Evolutionary conservation across 2,797 vertebrate genomes (phyloP).

Genomic region (Spinus pinus): DNA sequence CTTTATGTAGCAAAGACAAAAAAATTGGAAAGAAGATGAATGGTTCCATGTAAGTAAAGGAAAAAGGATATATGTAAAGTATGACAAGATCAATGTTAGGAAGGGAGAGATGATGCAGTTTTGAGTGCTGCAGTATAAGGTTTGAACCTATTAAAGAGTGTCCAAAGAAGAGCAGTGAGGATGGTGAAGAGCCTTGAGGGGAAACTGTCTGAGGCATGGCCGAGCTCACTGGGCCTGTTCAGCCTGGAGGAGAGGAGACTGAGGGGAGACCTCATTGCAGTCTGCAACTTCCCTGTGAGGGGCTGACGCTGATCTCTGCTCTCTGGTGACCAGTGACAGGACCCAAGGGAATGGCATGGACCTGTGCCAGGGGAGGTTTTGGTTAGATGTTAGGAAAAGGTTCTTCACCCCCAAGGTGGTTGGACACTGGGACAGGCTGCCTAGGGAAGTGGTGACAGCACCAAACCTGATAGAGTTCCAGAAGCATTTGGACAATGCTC

Average conservation of each 20-base stretch:
- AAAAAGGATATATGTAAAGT: background rate
- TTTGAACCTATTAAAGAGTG: background rate
- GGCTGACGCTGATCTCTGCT: background rate
- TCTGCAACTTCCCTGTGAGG: background rate
- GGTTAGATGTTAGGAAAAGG: background rate
- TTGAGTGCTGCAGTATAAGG: background rate
- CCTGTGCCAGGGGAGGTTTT: background rate
- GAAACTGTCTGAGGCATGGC: background rate
- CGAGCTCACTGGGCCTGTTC: background rate
- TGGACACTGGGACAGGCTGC: background rate
- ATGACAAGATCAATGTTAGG: background rate
- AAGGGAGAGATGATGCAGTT: background rate
- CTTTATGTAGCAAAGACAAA: background rate
- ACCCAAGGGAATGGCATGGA: background rate
- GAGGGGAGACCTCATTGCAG: background rate
- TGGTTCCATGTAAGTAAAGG: background rate
- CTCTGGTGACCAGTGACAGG: background rate
- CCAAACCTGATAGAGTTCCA: background rate
- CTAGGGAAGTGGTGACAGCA: background rate
- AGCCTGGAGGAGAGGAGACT: background rate
- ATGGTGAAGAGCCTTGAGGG: background rate
- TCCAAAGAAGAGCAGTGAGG: background rate
- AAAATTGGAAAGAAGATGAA: background rate
- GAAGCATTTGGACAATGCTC: background rate
- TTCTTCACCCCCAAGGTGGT: fast-evolving